Conservation (phyloP, 2,888 invertebrate genomes). For the Myathropa florea region DNA sequence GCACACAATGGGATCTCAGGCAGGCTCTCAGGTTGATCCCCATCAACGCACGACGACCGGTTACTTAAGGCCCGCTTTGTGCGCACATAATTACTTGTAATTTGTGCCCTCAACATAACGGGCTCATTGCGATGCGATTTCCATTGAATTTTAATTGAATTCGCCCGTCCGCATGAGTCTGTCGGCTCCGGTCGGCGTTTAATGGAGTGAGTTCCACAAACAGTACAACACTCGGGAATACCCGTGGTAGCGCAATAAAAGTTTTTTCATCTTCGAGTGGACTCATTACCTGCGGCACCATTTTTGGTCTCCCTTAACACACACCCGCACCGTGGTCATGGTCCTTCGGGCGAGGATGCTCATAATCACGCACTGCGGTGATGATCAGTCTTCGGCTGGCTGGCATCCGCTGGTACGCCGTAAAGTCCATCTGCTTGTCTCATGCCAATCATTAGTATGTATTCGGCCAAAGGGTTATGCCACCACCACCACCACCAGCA, state of each 20-base stretch:
- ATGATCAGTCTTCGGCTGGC: slow-evolving; percentile 19
- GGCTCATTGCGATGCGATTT: neutral
- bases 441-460: slow-evolving; percentile 59
- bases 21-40: too few species aligned
- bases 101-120: slow-evolving; percentile 22
- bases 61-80: slow-evolving; percentile 17
- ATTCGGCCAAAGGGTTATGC: slow-evolving; percentile 33
- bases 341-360: neutral
- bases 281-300: slow-evolving; percentile 66
- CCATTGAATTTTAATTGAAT: slow-evolving; percentile 46
- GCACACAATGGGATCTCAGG: neutral
- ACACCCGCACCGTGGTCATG: neutral
- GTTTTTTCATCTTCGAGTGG: slow-evolving; percentile 45
- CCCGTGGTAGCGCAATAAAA: slow-evolving; percentile 59
- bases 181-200: too few species aligned
- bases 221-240: slow-evolving; percentile 64
- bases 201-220: slow-evolving; percentile 46
- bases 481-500: slow-evolving; percentile 30
- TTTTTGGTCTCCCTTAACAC: slow-evolving; percentile 33
- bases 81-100: slow-evolving; percentile 20
- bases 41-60: neutral
- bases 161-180: slow-evolving; percentile 12
- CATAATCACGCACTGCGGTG: slow-evolving; percentile 30
- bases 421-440: slow-evolving; percentile 38
- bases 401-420: neutral